phyloP scores from a whole-genome alignment of 2,888 invertebrate species.

The Drosophila siamana region DNA sequence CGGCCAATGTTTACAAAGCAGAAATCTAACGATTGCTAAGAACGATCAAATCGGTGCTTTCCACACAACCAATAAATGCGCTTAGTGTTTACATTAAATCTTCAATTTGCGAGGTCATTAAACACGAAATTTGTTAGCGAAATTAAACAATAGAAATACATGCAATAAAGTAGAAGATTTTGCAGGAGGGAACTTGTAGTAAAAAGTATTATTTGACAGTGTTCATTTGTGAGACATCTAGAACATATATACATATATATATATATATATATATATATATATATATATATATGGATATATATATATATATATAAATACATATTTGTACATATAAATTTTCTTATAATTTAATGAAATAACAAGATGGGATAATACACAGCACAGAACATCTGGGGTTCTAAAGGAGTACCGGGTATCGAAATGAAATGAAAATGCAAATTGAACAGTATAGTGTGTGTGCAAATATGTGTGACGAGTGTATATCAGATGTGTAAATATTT shows the following conservation, averaged over 20 bases:
- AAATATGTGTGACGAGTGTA: slow-evolving; percentile 4
- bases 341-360: too few species aligned
- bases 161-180: too few species aligned
- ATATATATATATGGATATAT: too few species aligned
- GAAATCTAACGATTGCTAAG: slow-evolving; percentile 3
- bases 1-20: slow-evolving; percentile 25
- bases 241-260: too few species aligned
- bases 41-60: slow-evolving; percentile 42
- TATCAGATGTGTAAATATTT: slow-evolving; percentile 39
- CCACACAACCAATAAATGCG: slow-evolving; percentile 35
- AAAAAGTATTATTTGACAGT: not conserved
- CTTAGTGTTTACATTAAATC: slow-evolving; percentile 5
- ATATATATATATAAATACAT: too few species aligned
- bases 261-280: too few species aligned
- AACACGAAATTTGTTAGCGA: not conserved
- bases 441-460: not conserved
- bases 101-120: not conserved
- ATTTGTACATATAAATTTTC: too few species aligned
- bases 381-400: not conserved
- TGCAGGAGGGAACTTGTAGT: too few species aligned
- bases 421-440: slow-evolving; percentile 11
- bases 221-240: not conserved
- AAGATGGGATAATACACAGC: not conserved
- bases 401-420: not conserved
- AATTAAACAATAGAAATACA: too few species aligned